Conservation (phyloP, 2,888 invertebrate genomes). For the Agrilus mali region DNA sequence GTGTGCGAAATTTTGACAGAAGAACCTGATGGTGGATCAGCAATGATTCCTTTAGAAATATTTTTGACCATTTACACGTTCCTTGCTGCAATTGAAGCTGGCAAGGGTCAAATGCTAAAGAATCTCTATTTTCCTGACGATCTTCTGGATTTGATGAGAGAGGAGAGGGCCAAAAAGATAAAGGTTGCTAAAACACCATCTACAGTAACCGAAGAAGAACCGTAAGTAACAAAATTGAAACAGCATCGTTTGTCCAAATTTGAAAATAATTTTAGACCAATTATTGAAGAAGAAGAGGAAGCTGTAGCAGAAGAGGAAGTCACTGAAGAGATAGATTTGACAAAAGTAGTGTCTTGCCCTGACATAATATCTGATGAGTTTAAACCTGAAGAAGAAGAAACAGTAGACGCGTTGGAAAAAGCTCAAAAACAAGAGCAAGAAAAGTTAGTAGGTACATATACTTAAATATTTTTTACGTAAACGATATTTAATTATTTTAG, state of each 20-base stretch:
- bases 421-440: conserved; percentile 1
- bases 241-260: neutral
- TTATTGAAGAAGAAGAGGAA: conserved; percentile 7
- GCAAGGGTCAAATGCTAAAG: conserved; percentile 25
- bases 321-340: conserved; percentile 3
- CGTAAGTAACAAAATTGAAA: conserved; percentile 1
- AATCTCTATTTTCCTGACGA: conserved; percentile 29
- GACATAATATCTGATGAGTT: conserved; percentile 13
- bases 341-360: conserved; percentile 14
- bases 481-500: too few species aligned
- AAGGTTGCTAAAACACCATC: conserved; percentile 6
- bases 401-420: neutral
- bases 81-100: conserved; percentile 45
- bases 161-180: conserved; percentile 6
- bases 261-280: conserved; percentile 3
- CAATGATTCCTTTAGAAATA: conserved; percentile 52
- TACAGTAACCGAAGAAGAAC: conserved; percentile 6
- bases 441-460: neutral
- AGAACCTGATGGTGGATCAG: conserved; percentile 73
- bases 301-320: conserved; percentile 4
- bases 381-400: conserved; percentile 8
- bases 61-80: conserved; percentile 48
- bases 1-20: conserved; percentile 71
- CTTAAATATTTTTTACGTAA: too few species aligned
- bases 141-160: conserved; percentile 20